phyloP scores from a whole-genome alignment of 2,113 vertebrate genomes.

The Piprites chloris region DNA sequence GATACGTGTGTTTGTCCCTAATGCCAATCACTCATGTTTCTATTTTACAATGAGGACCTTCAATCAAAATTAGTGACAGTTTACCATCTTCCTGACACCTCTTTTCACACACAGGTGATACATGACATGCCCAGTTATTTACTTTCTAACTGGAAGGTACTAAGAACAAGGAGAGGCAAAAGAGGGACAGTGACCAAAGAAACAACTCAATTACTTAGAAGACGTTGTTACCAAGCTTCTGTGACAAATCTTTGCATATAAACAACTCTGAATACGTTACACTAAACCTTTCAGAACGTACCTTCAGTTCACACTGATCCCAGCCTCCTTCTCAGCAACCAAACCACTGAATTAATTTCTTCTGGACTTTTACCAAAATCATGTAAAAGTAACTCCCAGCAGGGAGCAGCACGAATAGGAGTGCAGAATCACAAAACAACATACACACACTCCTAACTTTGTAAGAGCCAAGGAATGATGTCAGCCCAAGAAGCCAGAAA shows the following conservation, averaged over 20 bases:
- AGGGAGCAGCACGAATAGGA: not conserved
- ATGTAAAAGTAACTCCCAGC: not conserved
- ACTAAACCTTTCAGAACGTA: not conserved
- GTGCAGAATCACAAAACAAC: not conserved
- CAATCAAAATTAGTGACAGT: not conserved
- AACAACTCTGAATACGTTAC: not conserved
- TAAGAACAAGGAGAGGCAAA: not conserved
- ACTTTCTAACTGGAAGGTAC: not conserved
- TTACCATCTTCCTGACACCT: not conserved
- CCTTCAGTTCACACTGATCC: not conserved
- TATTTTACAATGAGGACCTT: not conserved
- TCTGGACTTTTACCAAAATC: not conserved
- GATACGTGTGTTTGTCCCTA: not conserved
- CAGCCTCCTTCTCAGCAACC: not conserved
- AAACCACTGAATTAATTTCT: not conserved
- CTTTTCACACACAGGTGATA: not conserved
- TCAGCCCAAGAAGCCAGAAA: not conserved
- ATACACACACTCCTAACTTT: not conserved
- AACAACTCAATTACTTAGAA: not conserved
- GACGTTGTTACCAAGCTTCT: not conserved
- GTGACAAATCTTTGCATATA: not conserved
- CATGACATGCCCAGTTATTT: not conserved
- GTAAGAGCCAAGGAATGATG: not conserved
- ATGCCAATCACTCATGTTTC: not conserved
- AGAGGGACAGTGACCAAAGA: not conserved